phyloP scores from a whole-genome alignment of 2,797 vertebrate genomes.

The Enteromius treurensis region DNA sequence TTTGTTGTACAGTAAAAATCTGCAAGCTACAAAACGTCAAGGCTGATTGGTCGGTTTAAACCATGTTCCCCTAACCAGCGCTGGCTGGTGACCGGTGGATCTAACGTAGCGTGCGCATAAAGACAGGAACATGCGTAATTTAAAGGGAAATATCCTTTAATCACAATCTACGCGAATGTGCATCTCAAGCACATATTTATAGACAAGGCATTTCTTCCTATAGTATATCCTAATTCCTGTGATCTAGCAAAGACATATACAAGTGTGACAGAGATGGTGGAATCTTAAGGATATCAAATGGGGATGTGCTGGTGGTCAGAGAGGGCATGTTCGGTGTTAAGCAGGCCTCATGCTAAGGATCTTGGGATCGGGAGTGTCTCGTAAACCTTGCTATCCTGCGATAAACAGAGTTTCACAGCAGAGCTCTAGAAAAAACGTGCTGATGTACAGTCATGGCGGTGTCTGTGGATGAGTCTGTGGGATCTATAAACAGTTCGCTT shows the following conservation, averaged over 20 bases:
- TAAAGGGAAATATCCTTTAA: slow-evolving; percentile 70
- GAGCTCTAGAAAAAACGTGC: neutral
- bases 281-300: slow-evolving; percentile 38
- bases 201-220: slow-evolving; percentile 31
- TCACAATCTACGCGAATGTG: slow-evolving; percentile 22
- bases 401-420: slow-evolving; percentile 12
- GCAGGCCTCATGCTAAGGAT: slow-evolving; percentile 21
- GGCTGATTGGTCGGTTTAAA: slow-evolving; percentile 63
- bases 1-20: slow-evolving; percentile 70
- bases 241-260: slow-evolving; percentile 16
- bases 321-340: slow-evolving; percentile 7
- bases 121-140: slow-evolving; percentile 66
- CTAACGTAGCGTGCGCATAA: slow-evolving; percentile 55
- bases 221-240: slow-evolving; percentile 10
- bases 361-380: neutral
- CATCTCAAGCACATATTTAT: slow-evolving; percentile 14
- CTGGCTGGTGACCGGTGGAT: slow-evolving; percentile 54
- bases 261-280: slow-evolving; percentile 18
- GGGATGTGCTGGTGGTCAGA: slow-evolving; percentile 42
- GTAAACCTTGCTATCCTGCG: slow-evolving; percentile 29
- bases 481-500: slow-evolving; percentile 11
- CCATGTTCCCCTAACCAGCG: slow-evolving; percentile 56
- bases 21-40: slow-evolving; percentile 66
- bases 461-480: slow-evolving; percentile 7
- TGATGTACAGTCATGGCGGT: slow-evolving; percentile 8